Evolutionary conservation across 2,888 invertebrate species (phyloP), one percentile per base, ranked within the genome.

Genomic region (Protonemura montana): DNA sequence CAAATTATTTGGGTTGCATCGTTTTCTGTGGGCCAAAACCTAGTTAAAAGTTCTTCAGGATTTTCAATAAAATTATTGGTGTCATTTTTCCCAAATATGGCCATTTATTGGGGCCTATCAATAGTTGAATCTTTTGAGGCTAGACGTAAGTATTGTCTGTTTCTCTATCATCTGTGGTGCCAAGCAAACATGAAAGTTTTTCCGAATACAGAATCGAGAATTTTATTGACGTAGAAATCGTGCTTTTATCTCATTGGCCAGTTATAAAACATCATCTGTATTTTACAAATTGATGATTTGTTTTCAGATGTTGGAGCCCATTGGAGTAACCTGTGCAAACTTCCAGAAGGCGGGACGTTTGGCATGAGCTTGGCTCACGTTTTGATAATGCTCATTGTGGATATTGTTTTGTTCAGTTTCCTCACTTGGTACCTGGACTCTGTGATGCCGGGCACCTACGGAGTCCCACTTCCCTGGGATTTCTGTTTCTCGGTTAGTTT

Each of bases 351-450:
- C 5, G 1, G 16, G 83, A 7, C 85, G 86, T 13, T 30, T 87
- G 85, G 59, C 76, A 28, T 35, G 41, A 13, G 78, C 84, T 41
- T 84, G 85, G 42, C 35, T 88, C 7, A 89, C 89, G 88, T 88
- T 6, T 10, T 82, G 35, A 21, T 41, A 41, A 82, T 82, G 82
- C 82, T 90, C 41, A 77, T 89, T 16, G n/a, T 89, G 7, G 88
- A 88, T 82, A 89, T 90, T 1, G 76, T 91, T 13, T 35, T 93
- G 28, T 92, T 92, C 88, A 88, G 90, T 25, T 26, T 92, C 7
- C 88, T 93, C 27, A 91, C 93, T 2, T 92, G 93, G 91, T 93
- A 93, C 89, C 90, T 93, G 27, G 93, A 93, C 89, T 92, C 91
- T 25, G 91, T 93, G 76, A 91, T 91, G 87, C 93, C 93, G 0